A percentile compares a stretch with the other conserved stretches of the same genome.
Evolutionary conservation across 2,888 invertebrate genomes (phyloP).

Genomic region (Coremacera marginata): DNA sequence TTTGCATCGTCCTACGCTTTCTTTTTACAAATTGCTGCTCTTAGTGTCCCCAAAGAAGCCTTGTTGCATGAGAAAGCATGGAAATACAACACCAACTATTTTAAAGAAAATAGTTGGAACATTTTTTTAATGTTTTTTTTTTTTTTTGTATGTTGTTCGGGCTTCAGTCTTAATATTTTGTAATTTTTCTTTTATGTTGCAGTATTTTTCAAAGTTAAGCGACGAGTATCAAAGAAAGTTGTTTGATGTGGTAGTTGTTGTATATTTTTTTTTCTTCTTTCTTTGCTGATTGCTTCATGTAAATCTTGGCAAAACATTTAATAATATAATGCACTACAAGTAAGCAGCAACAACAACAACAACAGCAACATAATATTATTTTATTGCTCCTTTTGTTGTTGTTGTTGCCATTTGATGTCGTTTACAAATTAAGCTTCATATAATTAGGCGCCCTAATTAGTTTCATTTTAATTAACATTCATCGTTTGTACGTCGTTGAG

Average conservation of each 20-base stretch:
- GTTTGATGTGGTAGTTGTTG: not conserved
- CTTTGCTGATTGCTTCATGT: not conserved
- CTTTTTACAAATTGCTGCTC: not conserved
- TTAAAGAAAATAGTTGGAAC: too few relatives aligned
- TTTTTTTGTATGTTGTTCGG: too few relatives aligned
- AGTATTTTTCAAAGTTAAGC: too few relatives aligned
- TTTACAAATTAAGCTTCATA: conserved; percentile 25
- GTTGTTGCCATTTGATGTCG: conserved; percentile 4
- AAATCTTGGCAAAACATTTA: too few relatives aligned
- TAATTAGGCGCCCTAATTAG: conserved; percentile 27
- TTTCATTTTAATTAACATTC: conserved; percentile 25
- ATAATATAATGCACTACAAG: too few relatives aligned
- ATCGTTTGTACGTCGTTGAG: not conserved
- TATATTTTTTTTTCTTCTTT: not conserved
- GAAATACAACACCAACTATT: too few relatives aligned
- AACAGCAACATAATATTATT: not conserved
- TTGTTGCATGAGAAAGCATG: too few relatives aligned
- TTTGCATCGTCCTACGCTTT: not conserved
- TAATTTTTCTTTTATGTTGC: too few relatives aligned
- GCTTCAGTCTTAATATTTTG: too few relatives aligned
- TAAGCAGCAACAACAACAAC: not conserved
- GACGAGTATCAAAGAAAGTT: not conserved
- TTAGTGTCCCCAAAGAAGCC: too few relatives aligned
- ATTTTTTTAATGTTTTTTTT: too few relatives aligned
- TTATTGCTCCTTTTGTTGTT: conserved; percentile 6